Base-by-base conservation (phyloP, 2,797 vertebrate genomes). In the Percopsis omiscomaycus region DNA sequence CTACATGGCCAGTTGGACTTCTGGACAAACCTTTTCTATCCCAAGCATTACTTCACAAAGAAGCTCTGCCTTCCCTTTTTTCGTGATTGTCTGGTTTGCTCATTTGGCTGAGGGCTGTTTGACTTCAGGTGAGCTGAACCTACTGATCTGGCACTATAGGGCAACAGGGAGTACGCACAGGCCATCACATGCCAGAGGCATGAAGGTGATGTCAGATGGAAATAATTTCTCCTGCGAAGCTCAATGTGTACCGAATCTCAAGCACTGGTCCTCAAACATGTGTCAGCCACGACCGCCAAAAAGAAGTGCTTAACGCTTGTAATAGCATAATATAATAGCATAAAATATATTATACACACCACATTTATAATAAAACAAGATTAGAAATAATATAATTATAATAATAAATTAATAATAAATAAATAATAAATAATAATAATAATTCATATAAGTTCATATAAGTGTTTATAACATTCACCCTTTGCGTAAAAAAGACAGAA, bases 71-170 rank as follows among this genome's bases (percentile, higher is more conserved):
- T 53, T 9, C 14, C 32, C 42, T 14, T 55, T 8, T 55, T 44
- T 32, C 44, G 1, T 55, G 44, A 45, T 32, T 10, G 15, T 42
- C n/a, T 59, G 44, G 8, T 29, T 55, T 64, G 51, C 27, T 16
- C 22, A 9, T 29, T 55, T 55, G 28, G 52, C 44, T 47, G 52
- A 16, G 46, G 32, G 60, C 49, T 42, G 47, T 58, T 13, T 66
- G 12, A 32, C 55, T 51, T 12, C 5, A 9, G 32, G 48, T 37
- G 32, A 5, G 60, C 11, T 9, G 45, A 11, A 59, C n/a, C n/a
- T 51, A 59, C 56, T 47, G 42, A 59, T 46, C 37, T 5, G 5
- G 44, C 44, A 11, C 10, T 54, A 30, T 22, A 29, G 13, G 2
- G 52, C 52, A 54, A 54, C 28, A 30, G 1, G 16, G 22, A 16